A percentile compares a stretch with the other conserved stretches of the same genome.
phyloP scores from a whole-genome alignment of 2,888 invertebrate species.

The Apodemia duryi region DNA sequence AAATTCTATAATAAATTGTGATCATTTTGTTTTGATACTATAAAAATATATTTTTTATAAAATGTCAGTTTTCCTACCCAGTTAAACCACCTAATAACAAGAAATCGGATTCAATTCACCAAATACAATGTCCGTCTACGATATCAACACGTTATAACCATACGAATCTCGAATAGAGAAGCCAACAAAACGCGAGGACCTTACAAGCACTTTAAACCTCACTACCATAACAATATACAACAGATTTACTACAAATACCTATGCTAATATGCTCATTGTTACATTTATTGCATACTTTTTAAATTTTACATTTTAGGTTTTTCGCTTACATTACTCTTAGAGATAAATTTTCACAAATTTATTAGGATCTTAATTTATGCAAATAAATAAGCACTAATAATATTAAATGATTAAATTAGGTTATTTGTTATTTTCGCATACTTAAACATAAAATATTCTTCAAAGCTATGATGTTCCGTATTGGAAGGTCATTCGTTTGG shows the following conservation, averaged over 20 bases:
- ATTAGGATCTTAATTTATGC: not conserved
- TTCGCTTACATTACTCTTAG: no score
- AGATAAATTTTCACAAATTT: not conserved
- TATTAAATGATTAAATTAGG: no score
- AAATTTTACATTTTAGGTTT: slow-evolving; percentile 1
- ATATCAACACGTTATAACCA: slow-evolving; percentile 1
- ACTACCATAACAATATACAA: slow-evolving; percentile 6
- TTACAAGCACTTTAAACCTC: slow-evolving; percentile 3
- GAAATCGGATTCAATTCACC: not conserved
- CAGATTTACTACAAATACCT: slow-evolving; percentile 1
- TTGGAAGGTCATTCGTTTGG: no score
- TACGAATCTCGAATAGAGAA: slow-evolving; percentile 9
- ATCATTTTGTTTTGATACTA: not conserved
- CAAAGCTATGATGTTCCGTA: no score
- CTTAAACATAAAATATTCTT: no score
- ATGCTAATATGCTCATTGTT: slow-evolving; percentile 4
- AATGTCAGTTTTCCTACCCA: not conserved
- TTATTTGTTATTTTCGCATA: no score
- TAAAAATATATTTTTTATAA: not conserved
- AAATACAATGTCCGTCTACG: slow-evolving; percentile 2
- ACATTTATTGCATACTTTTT: slow-evolving; percentile 3
- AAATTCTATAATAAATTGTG: no score
- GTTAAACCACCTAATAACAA: not conserved
- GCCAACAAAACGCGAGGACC: slow-evolving; percentile 10
- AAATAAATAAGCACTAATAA: not conserved